Percentiles rank a stretch among this genome's conserved stretches.
Evolutionary conservation across 2,113 vertebrate genomes (phyloP).

Genomic region (Oostethus manadensis): DNA sequence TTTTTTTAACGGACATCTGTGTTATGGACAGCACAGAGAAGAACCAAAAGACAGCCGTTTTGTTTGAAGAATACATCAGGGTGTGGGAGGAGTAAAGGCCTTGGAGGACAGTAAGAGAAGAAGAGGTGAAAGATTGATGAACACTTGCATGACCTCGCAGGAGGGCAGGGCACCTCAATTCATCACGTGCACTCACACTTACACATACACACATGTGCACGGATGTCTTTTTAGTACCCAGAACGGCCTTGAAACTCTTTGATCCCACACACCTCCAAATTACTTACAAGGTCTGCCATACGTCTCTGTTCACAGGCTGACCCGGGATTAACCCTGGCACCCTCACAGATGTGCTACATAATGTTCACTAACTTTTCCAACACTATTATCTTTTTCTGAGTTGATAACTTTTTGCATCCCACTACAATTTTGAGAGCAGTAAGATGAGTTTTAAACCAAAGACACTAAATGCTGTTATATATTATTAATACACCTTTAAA

Average conservation of each 20-base stretch:
- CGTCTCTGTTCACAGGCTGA: slow-evolving; percentile 15
- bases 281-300: slow-evolving; percentile 1
- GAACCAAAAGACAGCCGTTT: slow-evolving; percentile 2
- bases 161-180: slow-evolving; percentile 42
- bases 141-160: slow-evolving; percentile 43
- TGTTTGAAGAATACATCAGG: slow-evolving; percentile 23
- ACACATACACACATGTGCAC: slow-evolving; percentile 2
- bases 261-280: slow-evolving; percentile 39
- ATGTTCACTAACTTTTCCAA: too few relatives aligned
- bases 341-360: too few relatives aligned
- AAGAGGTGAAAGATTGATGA: slow-evolving; percentile 48
- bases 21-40: slow-evolving; percentile 4
- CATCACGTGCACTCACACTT: slow-evolving; percentile 42
- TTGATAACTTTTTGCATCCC: too few relatives aligned
- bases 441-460: too few relatives aligned
- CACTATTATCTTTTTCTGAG: too few relatives aligned
- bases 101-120: slow-evolving; percentile 26
- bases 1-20: slow-evolving; percentile 4
- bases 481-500: too few relatives aligned
- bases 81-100: slow-evolving; percentile 27
- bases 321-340: slow-evolving; percentile 17
- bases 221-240: slow-evolving; percentile 27
- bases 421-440: too few relatives aligned
- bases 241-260: slow-evolving; percentile 32
- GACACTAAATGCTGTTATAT: too few relatives aligned